Evolutionary conservation across 2,888 invertebrate species (phyloP).

Genomic region (Tachina fera): DNA sequence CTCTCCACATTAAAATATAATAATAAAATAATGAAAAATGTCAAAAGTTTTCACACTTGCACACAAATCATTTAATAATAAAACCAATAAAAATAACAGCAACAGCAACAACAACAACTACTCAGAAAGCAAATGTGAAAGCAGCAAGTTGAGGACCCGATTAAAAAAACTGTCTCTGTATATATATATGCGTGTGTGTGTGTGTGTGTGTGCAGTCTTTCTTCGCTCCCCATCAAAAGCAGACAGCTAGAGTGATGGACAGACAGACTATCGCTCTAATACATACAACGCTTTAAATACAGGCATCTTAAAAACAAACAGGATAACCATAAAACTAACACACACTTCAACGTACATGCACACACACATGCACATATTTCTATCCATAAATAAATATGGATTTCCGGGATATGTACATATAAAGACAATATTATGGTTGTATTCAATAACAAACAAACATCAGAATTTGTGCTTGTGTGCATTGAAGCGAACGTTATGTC

Average conservation of each 20-base stretch:
- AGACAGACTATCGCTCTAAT: background rate
- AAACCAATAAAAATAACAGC: conserved; percentile 22
- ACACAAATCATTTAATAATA: conserved; percentile 63
- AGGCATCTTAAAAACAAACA: conserved; percentile 14
- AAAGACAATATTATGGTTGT: conserved; percentile 51
- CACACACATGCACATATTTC: background rate
- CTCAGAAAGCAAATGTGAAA: background rate
- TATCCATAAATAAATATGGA: conserved; percentile 27
- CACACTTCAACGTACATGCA: background rate
- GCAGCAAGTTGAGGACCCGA: background rate
- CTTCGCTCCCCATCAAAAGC: background rate
- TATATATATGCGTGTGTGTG: no score
- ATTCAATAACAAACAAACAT: conserved; percentile 25
- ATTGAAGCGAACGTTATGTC: conserved; percentile 21
- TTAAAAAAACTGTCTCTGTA: background rate
- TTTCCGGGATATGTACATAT: conserved; percentile 33
- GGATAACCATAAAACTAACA: background rate
- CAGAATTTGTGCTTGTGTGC: background rate
- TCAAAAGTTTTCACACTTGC: conserved; percentile 68
- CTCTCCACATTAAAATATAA: conserved; percentile 36
- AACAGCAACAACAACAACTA: conserved; percentile 29
- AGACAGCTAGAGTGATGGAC: conserved; percentile 13
- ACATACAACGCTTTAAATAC: background rate
- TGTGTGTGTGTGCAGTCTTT: background rate
- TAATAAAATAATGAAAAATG: conserved; percentile 57